Evolutionary conservation across 1,140 invertebrate genomes (phyloP).

Genomic region (Orius insidiosus): DNA sequence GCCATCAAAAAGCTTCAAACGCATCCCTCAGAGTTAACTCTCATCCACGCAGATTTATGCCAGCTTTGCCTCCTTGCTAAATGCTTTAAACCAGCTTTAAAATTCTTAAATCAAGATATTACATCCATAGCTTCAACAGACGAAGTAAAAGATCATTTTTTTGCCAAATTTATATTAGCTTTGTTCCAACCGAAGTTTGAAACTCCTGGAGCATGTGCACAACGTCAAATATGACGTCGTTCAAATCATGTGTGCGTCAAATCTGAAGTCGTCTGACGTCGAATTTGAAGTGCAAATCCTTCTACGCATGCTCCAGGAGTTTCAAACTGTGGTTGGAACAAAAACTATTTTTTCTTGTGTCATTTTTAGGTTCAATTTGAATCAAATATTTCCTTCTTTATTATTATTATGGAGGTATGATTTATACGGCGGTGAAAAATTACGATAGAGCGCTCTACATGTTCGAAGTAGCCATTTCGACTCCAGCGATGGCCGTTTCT

Average conservation of each 20-base stretch:
- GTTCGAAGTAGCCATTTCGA: conserved; percentile 86
- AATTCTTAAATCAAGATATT: conserved; percentile 78
- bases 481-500: conserved; percentile 80
- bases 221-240: too few relatives aligned
- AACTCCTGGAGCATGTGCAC: too few relatives aligned
- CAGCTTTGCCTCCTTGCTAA: conserved; percentile 81
- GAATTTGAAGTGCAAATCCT: too few relatives aligned
- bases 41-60: conserved; percentile 84
- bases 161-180: not conserved
- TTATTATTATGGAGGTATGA: conserved; percentile 96
- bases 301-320: too few relatives aligned
- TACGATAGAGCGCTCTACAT: conserved; percentile 85
- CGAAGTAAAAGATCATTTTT: conserved; percentile 3
- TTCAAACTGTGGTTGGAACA: too few relatives aligned
- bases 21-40: conserved; percentile 74
- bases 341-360: conserved; percentile 2
- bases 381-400: conserved; percentile 85
- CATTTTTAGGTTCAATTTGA: conserved; percentile 55
- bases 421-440: conserved; percentile 82
- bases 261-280: too few relatives aligned
- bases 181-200: too few relatives aligned
- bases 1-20: conserved; percentile 81
- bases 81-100: conserved; percentile 79
- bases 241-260: too few relatives aligned
- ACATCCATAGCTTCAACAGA: conserved; percentile 52